phyloP scores from a whole-genome alignment of 2,888 invertebrate species.

The Tineola bisselliella region DNA sequence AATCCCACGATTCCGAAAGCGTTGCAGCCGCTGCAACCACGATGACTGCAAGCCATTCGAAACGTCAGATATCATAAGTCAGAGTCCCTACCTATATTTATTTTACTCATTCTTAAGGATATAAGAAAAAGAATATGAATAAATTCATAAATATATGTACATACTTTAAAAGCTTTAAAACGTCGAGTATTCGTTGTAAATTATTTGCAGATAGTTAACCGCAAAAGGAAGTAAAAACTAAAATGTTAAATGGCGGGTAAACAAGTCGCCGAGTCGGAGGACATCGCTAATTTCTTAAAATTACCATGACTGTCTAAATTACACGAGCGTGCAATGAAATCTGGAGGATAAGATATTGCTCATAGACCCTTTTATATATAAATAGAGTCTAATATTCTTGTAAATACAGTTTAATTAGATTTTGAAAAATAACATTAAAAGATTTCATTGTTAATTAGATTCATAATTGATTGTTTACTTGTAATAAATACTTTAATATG shows the following conservation, averaged over 20 bases:
- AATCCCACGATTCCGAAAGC: no score
- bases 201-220: constrained; percentile 6
- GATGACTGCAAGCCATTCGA: no score
- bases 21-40: no score
- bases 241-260: constrained; percentile 6
- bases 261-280: not conserved
- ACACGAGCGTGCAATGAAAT: not conserved
- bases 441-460: no score
- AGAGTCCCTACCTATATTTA: not conserved
- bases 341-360: not conserved
- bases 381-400: not conserved
- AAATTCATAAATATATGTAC: not conserved
- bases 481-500: no score
- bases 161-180: not conserved
- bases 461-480: no score
- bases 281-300: constrained; percentile 9
- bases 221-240: not conserved
- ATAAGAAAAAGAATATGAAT: not conserved
- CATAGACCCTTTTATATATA: not conserved
- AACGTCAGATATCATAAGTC: no score
- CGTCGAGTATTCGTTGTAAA: not conserved
- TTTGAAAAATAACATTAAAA: no score
- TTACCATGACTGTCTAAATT: not conserved
- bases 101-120: not conserved
- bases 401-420: no score